Evolutionary conservation across 2,797 vertebrate species (phyloP).

Genomic region (Pseudochirops corinnae): DNA sequence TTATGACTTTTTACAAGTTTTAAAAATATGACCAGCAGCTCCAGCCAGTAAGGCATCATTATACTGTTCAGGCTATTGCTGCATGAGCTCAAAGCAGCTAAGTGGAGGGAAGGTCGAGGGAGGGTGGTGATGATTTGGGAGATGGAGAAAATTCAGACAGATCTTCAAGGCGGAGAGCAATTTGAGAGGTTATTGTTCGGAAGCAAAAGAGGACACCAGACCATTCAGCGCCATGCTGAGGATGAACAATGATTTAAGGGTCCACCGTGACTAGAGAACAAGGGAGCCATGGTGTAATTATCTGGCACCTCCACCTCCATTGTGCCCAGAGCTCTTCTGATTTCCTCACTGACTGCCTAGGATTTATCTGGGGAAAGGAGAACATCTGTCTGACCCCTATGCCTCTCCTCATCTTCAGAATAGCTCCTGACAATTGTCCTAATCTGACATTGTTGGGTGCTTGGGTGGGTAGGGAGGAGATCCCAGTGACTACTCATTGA

Average conservation of each 20-base stretch:
- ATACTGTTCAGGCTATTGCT: background rate
- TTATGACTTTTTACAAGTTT: background rate
- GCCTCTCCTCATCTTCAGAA: background rate
- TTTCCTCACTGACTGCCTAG: background rate
- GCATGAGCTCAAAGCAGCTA: constrained; percentile 48
- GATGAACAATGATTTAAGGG: constrained; percentile 50
- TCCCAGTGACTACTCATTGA: background rate
- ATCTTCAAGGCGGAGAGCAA: constrained; percentile 42
- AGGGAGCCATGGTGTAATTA: constrained; percentile 58
- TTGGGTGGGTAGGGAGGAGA: background rate
- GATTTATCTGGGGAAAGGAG: constrained; percentile 16
- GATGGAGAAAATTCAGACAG: constrained; percentile 33
- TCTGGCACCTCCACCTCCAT: constrained; percentile 57
- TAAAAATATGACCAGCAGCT: background rate
- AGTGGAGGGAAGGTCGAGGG: background rate
- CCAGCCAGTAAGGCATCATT: constrained; percentile 38
- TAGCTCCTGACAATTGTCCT: background rate
- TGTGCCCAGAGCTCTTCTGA: constrained; percentile 46
- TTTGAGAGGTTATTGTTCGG: constrained; percentile 70
- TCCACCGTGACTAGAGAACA: constrained; percentile 28
- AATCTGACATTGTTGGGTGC: background rate
- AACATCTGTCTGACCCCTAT: background rate
- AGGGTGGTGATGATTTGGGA: background rate
- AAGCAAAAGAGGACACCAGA: constrained; percentile 54
- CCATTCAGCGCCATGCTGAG: constrained; percentile 64